phyloP scores from a whole-genome alignment of 2,888 invertebrate species.

The Catocala nupta region DNA sequence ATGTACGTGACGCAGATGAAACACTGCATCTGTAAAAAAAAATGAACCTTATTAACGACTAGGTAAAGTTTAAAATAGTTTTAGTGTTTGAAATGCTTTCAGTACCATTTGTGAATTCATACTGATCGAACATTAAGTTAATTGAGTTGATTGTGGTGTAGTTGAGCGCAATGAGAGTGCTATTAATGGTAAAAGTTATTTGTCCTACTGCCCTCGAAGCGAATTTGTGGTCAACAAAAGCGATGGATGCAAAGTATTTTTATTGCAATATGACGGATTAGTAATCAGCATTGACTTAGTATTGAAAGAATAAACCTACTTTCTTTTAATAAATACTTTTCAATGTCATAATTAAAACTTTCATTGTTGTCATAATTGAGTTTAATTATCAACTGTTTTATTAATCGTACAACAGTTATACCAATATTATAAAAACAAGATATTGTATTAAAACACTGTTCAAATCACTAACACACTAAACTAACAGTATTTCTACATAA shows the following conservation, averaged over 20 bases:
- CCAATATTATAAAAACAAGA: too few species aligned
- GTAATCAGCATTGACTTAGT: background rate
- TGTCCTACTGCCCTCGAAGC: constrained; percentile 35
- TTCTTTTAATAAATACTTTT: too few species aligned
- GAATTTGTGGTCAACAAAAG: constrained; percentile 26
- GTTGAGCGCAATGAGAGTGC: constrained; percentile 5
- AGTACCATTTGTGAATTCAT: background rate
- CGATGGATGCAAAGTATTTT: constrained; percentile 13
- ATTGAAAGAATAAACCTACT: too few species aligned
- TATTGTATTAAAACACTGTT: too few species aligned
- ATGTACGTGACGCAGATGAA: constrained; percentile 80
- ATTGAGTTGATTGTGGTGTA: constrained; percentile 10
- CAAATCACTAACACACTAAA: too few species aligned
- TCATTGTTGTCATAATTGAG: too few species aligned
- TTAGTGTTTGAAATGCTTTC: background rate
- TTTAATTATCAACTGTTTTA: too few species aligned
- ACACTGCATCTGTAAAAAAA: constrained; percentile 79
- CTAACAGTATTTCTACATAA: too few species aligned
- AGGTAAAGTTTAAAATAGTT: background rate
- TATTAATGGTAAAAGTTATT: constrained; percentile 21
- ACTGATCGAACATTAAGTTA: constrained; percentile 1
- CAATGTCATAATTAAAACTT: too few species aligned
- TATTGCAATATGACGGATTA: background rate
- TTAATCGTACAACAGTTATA: too few species aligned
- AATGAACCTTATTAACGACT: constrained; percentile 8